Conservation (phyloP, 1,140 invertebrate genomes). For the Arctopsyche grandis region DNA sequence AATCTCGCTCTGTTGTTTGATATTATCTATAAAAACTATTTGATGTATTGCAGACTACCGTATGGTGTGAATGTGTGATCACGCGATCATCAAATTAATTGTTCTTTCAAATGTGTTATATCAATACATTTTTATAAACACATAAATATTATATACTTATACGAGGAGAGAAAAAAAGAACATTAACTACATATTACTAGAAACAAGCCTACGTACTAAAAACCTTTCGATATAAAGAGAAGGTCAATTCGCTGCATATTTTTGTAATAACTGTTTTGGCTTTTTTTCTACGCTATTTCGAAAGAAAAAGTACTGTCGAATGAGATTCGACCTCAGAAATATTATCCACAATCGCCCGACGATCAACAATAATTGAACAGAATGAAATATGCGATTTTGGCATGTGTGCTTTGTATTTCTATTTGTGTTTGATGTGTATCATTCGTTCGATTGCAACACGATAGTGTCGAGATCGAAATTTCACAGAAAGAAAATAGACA, state of each 20-base stretch:
- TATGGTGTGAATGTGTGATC: background rate
- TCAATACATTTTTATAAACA: slow-evolving; percentile 6
- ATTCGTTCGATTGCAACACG: background rate
- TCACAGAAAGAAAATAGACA: no score
- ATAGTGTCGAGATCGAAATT: background rate
- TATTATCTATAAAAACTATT: background rate
- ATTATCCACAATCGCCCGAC: background rate
- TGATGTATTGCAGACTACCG: background rate
- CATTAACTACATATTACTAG: slow-evolving; percentile 14
- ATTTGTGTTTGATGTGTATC: background rate
- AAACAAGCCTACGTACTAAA: background rate
- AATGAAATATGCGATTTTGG: slow-evolving; percentile 16
- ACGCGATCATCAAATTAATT: slow-evolving; percentile 19
- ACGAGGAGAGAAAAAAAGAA: background rate
- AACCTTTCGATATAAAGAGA: slow-evolving; percentile 16
- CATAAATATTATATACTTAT: no score
- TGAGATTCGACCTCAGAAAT: background rate
- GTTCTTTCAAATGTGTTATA: background rate
- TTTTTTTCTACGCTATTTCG: slow-evolving; percentile 1
- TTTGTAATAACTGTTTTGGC: background rate
- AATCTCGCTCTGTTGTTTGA: no score
- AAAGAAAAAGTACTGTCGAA: background rate
- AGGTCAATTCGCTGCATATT: background rate
- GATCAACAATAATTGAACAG: background rate
- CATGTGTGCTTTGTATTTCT: background rate